These are phyloP conservation scores for Cyanoramphus novaezelandiae DNA, from an alignment of 2,113 vertebrate species.

Conservation along the genomic window DNA sequence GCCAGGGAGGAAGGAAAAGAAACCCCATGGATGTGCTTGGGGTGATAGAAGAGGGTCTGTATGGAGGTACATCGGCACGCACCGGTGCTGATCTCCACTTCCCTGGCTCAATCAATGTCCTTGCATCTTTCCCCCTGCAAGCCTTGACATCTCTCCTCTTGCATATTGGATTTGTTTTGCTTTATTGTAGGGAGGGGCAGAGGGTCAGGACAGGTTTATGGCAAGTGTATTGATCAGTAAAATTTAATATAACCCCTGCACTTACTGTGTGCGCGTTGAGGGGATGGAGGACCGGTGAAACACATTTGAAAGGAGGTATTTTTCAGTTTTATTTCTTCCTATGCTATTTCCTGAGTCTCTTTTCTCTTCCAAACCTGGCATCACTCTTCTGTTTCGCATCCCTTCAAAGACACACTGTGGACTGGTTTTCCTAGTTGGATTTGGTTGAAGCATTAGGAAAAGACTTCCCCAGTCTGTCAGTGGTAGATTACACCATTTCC, in stretches of 20 bases:
- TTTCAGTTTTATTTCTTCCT: constrained; percentile 44
- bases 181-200: constrained; percentile 65
- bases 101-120: background rate
- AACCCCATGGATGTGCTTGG: background rate
- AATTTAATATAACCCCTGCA: constrained; percentile 73
- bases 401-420: background rate
- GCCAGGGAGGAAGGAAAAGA: background rate
- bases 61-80: background rate
- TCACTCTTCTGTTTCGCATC: background rate
- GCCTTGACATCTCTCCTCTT: background rate
- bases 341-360: background rate
- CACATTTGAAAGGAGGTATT: constrained; percentile 37
- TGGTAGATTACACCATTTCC: background rate
- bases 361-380: background rate
- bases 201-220: constrained; percentile 67
- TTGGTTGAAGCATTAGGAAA: background rate
- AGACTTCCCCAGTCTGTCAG: background rate
- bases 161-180: constrained; percentile 67
- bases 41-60: background rate
- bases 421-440: background rate
- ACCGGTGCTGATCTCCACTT: background rate
- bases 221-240: constrained; percentile 68
- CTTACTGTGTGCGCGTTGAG: constrained; percentile 61
- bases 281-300: constrained; percentile 30
- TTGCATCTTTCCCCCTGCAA: background rate